These are phyloP conservation scores for Anadara kagoshimensis DNA, from an alignment of 1,140 invertebrate genomes.

Conservation along the genomic window DNA sequence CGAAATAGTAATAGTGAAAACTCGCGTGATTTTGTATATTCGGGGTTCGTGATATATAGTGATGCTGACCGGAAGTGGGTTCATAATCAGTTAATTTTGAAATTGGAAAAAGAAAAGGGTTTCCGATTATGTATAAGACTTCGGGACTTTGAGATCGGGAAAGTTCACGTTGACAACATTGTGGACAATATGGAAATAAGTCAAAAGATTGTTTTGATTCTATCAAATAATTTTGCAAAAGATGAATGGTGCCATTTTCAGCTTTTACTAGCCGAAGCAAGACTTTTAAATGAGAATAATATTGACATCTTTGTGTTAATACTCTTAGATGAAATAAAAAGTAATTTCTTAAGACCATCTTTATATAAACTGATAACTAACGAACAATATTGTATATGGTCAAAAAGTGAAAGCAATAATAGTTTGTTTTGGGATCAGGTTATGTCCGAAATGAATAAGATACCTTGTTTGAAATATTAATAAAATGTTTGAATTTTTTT, in stretches of 20 bases:
- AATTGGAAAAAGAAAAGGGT: slow-evolving; percentile 11
- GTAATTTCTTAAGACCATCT: background rate
- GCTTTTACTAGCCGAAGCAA: slow-evolving; percentile 37
- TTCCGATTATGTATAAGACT: slow-evolving; percentile 90
- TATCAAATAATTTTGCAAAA: slow-evolving; percentile 79
- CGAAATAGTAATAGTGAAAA: background rate
- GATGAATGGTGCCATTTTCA: slow-evolving; percentile 82
- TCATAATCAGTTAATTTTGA: background rate
- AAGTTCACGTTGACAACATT: slow-evolving; percentile 79
- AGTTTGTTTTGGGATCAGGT: slow-evolving; percentile 13
- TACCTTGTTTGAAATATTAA: too few species aligned
- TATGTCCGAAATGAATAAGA: too few species aligned
- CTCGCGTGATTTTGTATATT: background rate
- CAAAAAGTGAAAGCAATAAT: background rate
- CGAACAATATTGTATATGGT: slow-evolving; percentile 9
- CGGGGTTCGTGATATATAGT: slow-evolving; percentile 14
- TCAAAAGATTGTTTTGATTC: slow-evolving; percentile 77
- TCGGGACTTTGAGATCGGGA: slow-evolving; percentile 88
- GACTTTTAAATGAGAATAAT: background rate
- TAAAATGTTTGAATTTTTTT: too few species aligned
- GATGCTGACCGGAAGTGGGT: slow-evolving; percentile 18
- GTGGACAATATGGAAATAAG: slow-evolving; percentile 77
- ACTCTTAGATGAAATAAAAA: slow-evolving; percentile 10
- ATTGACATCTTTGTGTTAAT: background rate
- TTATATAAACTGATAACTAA: background rate